Base-by-base conservation (phyloP, 2,797 vertebrate species). In the Schizothorax lantsangensis region DNA sequence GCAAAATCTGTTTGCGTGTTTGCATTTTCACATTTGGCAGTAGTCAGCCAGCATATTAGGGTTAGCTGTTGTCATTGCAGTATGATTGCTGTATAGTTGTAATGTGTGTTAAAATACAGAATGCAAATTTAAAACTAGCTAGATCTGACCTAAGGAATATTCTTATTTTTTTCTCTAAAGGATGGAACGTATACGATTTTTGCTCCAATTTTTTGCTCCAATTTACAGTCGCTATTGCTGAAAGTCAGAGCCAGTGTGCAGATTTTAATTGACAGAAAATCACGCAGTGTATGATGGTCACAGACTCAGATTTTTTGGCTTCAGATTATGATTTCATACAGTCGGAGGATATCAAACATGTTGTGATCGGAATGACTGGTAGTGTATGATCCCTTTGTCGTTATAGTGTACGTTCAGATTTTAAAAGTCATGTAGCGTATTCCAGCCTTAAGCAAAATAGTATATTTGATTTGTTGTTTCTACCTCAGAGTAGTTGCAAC, bases 11-110 rank as follows among this genome's bases (percentile, higher is more conserved):
- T 88, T 45, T 33, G 59, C 17, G 6, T 77, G 15, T 81, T 72
- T 83, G 82, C 68, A 54, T 72, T 47, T 84, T 79, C 68, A 54
- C 10, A 52, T 84, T 74, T 21, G 84, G 8, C 68, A 72, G 4
- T 54, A 49, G 74, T 64, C 54, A 79, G 1, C 47, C 2, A 62
- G 75, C 45, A 66, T 49, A 69, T 85, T 82, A 73, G 80, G 77
- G 72, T 66, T 86, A 69, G 43, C n/a, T 38, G 45, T 57, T 26
- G 75, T 57, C 38, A 30, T 19, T 81, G 38, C 59, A 30, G 47
- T 36, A 5, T 40, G n/a, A n/a, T 59, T 83, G 38, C 36, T 68
- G 23, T 74, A 66, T 40, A 79, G 52, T 14, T 72, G 14, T 38
- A 43, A 38, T 64, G 9, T 11, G 21, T n/a, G 47, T 19, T 33